Evolutionary conservation across 2,797 vertebrate genomes (phyloP), one percentile per base, ranked within the genome.

Genomic region (Crotalus adamanteus): DNA sequence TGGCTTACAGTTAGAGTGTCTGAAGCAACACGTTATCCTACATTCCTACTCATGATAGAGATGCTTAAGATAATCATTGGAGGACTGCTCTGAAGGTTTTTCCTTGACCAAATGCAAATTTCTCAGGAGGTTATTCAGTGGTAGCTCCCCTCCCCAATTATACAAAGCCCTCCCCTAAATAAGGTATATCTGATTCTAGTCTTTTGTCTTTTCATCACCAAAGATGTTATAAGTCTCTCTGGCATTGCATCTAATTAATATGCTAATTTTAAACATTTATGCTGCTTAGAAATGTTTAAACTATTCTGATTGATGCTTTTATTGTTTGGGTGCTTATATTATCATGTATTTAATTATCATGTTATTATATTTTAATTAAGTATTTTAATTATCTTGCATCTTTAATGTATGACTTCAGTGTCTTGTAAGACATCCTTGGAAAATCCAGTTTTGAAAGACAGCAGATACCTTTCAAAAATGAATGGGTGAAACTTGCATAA

Each of bases 381-480:
- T 78, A 83, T 83, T 83, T 73, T 83, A 83, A 83, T 83, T 83
- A 83, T 83, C 73, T 83, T 83, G 37, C 73, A 25, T 83, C 37
- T 83, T 83, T 83, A 83, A 83, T 83, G 73, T 78, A 78, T 42
- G 73, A 78, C 18, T 42, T 94, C 92, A 51, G 51, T 83, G 85
- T 93, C 95, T 94, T 59, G 92, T 89, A 94, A 83, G 73, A 78
- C 73, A 78, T 22, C 37, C 73, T 47, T 83, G 20, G 37, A 83
- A 83, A 83, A 47, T 47, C 37, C 37, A 83, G 20, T 47, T 83
- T 47, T 47, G 73, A 83, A 25, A 12, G 20, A 9, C 73, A 47
- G 37, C 37, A 78, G 31, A 78, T 18, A 78, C 37, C 37, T 78
- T 78, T 47, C 37, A 47, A 83, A 4, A 47, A 83, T 20, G 37